Evolutionary conservation across 2,797 vertebrate genomes (phyloP), one percentile per base, ranked within the genome.

Genomic region (Myioborus miniatus): DNA sequence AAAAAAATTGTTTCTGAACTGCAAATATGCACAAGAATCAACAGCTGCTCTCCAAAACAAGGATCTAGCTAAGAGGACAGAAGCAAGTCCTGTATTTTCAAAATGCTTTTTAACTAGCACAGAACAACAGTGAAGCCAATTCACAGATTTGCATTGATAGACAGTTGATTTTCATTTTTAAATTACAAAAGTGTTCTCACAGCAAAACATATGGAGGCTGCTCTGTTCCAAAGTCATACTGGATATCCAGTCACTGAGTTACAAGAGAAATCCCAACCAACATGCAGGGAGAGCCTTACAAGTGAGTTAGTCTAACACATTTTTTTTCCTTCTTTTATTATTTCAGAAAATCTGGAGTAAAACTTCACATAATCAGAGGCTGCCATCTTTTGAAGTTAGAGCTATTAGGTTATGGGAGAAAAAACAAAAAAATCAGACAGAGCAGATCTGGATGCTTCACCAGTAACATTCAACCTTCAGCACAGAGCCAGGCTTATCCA

Each of bases 261-360:
- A 65, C 67, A 69, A 58, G 4, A 90, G n/a, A 93, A 92, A 90
- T 67, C 39, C 47, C 82, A 76, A 87, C 39, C 70, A 81, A 76
- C 39, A 8, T 79, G 63, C 63, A 89, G 44, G n/a, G 55, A 90
- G 86, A 94, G 77, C 47, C 59, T 92, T 90, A 65, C 32, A 89
- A 78, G 27, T 55, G 59, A 92, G 55, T 89, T 87, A 49, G 27
- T 68, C 64, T 23, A 60, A 49, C 12, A 83, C n/a, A 2, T 16
- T 46, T 46, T 58, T 60, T 18, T 56, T n/a, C 26, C 36, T 87
- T 87, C 37, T 70, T 87, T 88, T 36, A 52, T 58, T 76, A 63
- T 60, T 87, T 93, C 83, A 77, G 63, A 90, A 90, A 90, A 94
- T 69, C 23, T 72, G 67, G 12, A 90, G 15, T 70, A 84, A 91